Percentiles rank a stretch among this genome's conserved stretches.
Conservation (phyloP, 2,888 invertebrate genomes). For the Lasioglossum morio region DNA sequence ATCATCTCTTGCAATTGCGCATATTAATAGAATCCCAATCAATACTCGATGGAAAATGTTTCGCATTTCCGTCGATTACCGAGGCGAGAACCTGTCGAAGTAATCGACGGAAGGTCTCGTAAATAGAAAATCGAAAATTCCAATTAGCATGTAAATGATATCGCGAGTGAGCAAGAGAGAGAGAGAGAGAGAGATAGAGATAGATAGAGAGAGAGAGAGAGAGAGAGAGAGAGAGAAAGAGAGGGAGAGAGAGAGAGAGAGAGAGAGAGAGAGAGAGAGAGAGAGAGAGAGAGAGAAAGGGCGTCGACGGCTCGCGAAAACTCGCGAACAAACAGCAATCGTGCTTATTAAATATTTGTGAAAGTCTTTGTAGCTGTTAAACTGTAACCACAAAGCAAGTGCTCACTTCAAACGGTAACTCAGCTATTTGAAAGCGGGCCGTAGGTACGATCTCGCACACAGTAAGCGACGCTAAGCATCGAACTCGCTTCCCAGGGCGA, state of each 20-base stretch:
- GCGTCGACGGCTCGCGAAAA: neutral
- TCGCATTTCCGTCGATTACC: neutral
- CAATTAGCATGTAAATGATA: neutral
- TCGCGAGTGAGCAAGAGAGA: neutral
- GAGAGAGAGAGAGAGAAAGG: neutral
- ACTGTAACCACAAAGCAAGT: slow-evolving; percentile 43
- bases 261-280: neutral
- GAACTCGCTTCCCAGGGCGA: slow-evolving; percentile 45
- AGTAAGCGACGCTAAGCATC: slow-evolving; percentile 42
- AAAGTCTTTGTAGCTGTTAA: slow-evolving; percentile 57
- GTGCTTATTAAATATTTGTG: slow-evolving; percentile 57
- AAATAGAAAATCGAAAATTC: slow-evolving; percentile 4
- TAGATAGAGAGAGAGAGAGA: too few relatives aligned
- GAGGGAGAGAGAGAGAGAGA: neutral
- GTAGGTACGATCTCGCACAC: slow-evolving; percentile 28
- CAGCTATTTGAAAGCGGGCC: slow-evolving; percentile 28
- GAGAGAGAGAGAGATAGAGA: too few relatives aligned
- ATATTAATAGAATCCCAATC: neutral
- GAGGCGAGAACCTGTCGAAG: neutral
- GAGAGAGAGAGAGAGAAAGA: neutral
- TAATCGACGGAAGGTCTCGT: neutral
- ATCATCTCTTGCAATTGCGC: neutral
- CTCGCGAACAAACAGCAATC: slow-evolving; percentile 21
- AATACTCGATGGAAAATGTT: neutral
- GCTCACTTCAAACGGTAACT: slow-evolving; percentile 41